Conservation (phyloP, 2,888 invertebrate species). For the Drosophila kambysellisi region DNA sequence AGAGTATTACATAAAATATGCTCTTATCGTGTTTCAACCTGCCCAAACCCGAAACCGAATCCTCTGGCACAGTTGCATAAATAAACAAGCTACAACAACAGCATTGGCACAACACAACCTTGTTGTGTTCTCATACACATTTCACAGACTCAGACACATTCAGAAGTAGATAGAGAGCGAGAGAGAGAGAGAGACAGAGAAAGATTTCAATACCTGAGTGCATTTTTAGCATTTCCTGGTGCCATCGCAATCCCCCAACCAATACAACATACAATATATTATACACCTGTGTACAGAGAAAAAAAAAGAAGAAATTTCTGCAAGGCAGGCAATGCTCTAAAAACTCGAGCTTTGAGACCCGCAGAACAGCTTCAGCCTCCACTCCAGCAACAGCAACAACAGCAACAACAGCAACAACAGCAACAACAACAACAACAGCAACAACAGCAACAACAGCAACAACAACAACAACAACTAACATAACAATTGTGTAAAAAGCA, state of each 20-base stretch:
- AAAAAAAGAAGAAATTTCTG: slow-evolving; percentile 40
- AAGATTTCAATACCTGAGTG: slow-evolving; percentile 74
- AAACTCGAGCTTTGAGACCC: slow-evolving; percentile 16
- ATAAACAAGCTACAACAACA: slow-evolving; percentile 57
- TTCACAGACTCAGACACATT: not conserved
- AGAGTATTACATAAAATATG: slow-evolving; percentile 55
- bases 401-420: slow-evolving; percentile 40
- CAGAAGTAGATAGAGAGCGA: not conserved
- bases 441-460: slow-evolving; percentile 23
- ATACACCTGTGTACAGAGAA: slow-evolving; percentile 42
- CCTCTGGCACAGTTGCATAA: slow-evolving; percentile 69
- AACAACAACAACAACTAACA: slow-evolving; percentile 57
- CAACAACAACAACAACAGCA: slow-evolving; percentile 28
- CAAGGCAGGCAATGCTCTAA: slow-evolving; percentile 37
- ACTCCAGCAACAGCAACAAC: not conserved
- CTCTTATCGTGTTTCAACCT: slow-evolving; percentile 49
- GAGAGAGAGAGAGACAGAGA: slow-evolving; percentile 13
- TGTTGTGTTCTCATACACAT: slow-evolving; percentile 11
- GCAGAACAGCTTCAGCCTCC: slow-evolving; percentile 22
- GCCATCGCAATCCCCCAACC: slow-evolving; percentile 44
- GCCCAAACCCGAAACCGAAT: slow-evolving; percentile 41
- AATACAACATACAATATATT: slow-evolving; percentile 45
- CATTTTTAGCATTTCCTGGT: slow-evolving; percentile 69
- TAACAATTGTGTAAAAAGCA: slow-evolving; percentile 70
- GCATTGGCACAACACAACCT: slow-evolving; percentile 30